Conservation (phyloP, 2,113 vertebrate genomes). For the Tylochromis polylepis region DNA sequence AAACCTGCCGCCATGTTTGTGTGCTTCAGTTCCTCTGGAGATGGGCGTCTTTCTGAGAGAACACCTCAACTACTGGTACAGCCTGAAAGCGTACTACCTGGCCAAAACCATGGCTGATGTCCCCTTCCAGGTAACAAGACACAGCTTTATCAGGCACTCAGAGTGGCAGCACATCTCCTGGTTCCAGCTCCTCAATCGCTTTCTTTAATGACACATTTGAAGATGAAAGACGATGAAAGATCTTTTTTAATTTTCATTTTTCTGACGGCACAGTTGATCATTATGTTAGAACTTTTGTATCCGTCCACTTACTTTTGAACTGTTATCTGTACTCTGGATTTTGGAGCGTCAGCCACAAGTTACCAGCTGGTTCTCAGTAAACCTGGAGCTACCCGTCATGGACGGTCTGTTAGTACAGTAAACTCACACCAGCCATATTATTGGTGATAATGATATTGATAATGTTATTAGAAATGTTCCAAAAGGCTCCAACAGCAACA, state of each 20-base stretch:
- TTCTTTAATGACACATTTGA: neutral
- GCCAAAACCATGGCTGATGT: constrained; percentile 94
- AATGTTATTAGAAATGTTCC: neutral
- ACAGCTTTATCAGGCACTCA: fast-evolving
- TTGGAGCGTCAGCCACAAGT: neutral
- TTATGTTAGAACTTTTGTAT: neutral
- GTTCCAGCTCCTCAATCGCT: neutral
- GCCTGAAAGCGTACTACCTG: constrained; percentile 91
- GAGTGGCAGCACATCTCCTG: neutral
- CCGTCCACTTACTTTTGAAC: neutral
- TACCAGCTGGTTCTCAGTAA: neutral
- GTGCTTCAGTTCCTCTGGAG: constrained; percentile 86
- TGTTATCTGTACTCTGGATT: neutral
- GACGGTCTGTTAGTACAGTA: neutral
- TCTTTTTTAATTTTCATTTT: neutral
- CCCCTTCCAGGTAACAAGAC: constrained; percentile 75
- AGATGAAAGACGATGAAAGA: neutral
- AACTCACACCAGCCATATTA: neutral
- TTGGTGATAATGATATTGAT: neutral
- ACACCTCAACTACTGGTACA: constrained; percentile 97
- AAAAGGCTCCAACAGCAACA: neutral
- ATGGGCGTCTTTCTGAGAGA: constrained; percentile 92
- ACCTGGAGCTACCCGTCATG: neutral
- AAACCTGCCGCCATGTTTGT: neutral
- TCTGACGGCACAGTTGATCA: neutral